Conservation (phyloP, 2,888 invertebrate species). For the Spatulosminthurus flaviceps region DNA sequence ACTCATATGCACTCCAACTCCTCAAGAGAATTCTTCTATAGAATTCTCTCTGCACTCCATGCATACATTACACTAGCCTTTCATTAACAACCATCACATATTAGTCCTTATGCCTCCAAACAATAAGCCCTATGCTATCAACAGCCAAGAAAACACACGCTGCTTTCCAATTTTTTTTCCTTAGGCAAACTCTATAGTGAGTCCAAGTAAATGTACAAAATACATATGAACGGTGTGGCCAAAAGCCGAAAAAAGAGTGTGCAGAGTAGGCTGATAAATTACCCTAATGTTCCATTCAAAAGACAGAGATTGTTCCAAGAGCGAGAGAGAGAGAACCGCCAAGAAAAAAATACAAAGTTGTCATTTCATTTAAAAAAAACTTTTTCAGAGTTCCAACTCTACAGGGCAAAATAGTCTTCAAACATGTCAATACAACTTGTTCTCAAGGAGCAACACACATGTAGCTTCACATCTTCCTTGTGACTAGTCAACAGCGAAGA, state of each 20-base stretch:
- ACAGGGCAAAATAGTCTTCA: neutral
- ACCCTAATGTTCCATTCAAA: constrained; percentile 44
- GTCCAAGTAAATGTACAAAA: no score
- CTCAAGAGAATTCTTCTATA: no score
- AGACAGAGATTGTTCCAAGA: constrained; percentile 18
- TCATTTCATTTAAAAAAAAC: constrained; percentile 6
- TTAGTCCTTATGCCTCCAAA: no score
- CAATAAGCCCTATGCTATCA: no score
- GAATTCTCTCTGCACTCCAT: no score
- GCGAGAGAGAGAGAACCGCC: constrained; percentile 22
- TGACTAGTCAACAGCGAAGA: no score
- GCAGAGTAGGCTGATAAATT: constrained; percentile 42
- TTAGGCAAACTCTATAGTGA: neutral
- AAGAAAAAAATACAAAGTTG: neutral
- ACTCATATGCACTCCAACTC: neutral
- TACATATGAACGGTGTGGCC: neutral
- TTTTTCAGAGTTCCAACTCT: neutral
- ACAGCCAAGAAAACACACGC: neutral
- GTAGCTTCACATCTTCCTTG: neutral
- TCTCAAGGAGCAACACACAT: neutral
- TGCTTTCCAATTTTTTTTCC: neutral
- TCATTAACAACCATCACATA: no score
- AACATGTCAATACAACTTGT: neutral
- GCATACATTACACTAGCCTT: no score
- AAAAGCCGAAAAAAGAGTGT: neutral